A percentile compares a stretch with the other conserved stretches of the same genome.
Evolutionary conservation across 2,113 vertebrate genomes (phyloP).

Genomic region (Bubo bubo): DNA sequence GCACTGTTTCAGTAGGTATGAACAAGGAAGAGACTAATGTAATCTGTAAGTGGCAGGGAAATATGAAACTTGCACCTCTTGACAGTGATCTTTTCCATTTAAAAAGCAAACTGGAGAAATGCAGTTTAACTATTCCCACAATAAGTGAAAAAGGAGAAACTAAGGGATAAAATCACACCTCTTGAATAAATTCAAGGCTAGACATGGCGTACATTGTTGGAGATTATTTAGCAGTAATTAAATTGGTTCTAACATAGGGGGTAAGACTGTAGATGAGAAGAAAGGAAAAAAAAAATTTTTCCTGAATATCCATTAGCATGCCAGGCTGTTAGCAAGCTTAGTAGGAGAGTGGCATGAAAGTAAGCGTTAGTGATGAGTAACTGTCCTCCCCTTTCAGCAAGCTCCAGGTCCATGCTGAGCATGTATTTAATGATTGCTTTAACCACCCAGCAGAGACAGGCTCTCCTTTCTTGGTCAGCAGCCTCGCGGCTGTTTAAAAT

Average conservation of each 20-base stretch:
- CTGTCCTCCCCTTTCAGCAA: not conserved
- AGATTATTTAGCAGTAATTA: not conserved
- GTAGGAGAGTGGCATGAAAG: not conserved
- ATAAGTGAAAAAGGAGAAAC: not conserved
- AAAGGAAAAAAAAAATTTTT: not conserved
- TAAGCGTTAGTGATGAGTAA: not conserved
- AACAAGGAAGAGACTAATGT: not conserved
- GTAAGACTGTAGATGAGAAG: not conserved
- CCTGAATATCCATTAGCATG: not conserved
- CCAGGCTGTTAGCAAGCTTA: not conserved
- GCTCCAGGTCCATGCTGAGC: not conserved
- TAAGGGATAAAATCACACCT: not conserved
- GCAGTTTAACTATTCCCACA: not conserved
- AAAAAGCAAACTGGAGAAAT: not conserved
- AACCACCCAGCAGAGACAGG: not conserved
- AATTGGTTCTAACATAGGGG: not conserved
- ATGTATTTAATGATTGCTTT: not conserved
- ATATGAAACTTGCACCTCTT: not conserved
- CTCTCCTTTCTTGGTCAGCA: not conserved
- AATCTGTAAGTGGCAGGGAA: not conserved
- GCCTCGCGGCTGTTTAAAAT: not conserved
- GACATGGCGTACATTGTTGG: not conserved
- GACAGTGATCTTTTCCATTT: not conserved
- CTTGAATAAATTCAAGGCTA: not conserved
- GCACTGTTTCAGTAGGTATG: not conserved